Base-by-base conservation (phyloP, 37 sponge, comb jelly and placozoan genomes). In the Cladorhizidae sp. region DNA sequence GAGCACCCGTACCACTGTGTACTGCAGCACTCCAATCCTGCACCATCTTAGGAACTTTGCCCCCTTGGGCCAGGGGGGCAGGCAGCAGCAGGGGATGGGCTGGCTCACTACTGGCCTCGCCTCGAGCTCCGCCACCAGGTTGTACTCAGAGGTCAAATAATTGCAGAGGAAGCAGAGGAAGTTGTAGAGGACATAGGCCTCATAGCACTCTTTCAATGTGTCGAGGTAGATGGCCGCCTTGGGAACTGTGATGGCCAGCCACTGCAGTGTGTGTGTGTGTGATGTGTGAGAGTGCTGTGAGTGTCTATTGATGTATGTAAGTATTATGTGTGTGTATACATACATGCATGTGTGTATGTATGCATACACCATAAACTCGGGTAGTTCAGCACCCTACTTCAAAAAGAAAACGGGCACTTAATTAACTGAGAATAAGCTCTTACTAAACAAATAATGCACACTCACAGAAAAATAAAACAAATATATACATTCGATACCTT, bases 181-280 rank as follows among this genome's bases (percentile, higher is more conserved):
- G 73, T 88, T 97, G 83, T 97, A 97, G 36, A 97, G 79, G 55
- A 87, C 93, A 54, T 91, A 97, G 0, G 98, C 90, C 71, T 97
- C 98, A 37, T 97, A 97, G 59, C 90, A 90, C 73, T 89, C 90
- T 62, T 89, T 57, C 25, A 94, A 26, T 0, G 85, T 88, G 67
- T 84, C 81, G 58, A 74, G 77, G 56, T 94, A 91, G 54, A 94
- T 78, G 58, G 90, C 84, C 25, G 86, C 51, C 0, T 50, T 31
- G 21, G 87, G 85, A 38, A 73, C 80, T n/a, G 55, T 76, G 36
- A 94, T 63, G 17, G 82, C 92, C 11, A 94, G 76, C 77, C 84
- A 94, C 95, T 92, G 83, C 18, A 64, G 20, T 20, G 50, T 74
- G 43, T 54, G 40, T 31, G 25, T 72, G 72, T 45, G 49, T 45